Evolutionary conservation across 1,140 invertebrate genomes (phyloP).

Genomic region (Drosophila rhopaloa): DNA sequence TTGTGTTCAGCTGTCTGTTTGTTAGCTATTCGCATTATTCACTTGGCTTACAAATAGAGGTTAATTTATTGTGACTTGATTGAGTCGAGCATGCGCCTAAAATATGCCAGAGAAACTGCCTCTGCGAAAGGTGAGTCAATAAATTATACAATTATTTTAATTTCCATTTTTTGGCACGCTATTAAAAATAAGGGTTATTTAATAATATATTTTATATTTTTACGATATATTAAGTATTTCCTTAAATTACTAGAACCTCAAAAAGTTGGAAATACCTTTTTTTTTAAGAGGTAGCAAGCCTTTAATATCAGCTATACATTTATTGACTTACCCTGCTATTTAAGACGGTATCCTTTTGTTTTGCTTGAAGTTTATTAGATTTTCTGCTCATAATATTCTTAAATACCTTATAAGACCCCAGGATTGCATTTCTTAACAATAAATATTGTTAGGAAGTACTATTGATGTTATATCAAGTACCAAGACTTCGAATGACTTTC

Average conservation of each 20-base stretch:
- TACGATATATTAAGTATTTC: too few relatives aligned
- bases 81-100: conserved; percentile 61
- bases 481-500: background rate
- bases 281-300: too few relatives aligned
- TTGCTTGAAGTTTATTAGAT: too few relatives aligned
- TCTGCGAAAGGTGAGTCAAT: conserved; percentile 27
- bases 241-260: too few relatives aligned
- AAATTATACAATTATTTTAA: conserved; percentile 38
- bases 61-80: conserved; percentile 78
- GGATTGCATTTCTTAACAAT: too few relatives aligned
- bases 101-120: conserved; percentile 63
- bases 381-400: too few relatives aligned
- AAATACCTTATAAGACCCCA: too few relatives aligned
- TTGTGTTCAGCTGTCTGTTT: conserved; percentile 66
- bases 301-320: background rate
- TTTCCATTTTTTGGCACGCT: background rate
- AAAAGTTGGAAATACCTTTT: too few relatives aligned
- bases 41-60: conserved; percentile 80
- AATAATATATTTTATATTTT: background rate
- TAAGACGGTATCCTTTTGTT: too few relatives aligned
- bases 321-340: background rate
- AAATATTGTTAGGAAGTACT: too few relatives aligned
- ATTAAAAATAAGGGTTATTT: background rate
- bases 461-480: too few relatives aligned
- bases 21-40: conserved; percentile 78